Base-by-base conservation (phyloP, 1,140 invertebrate genomes). In the Amyelois transitella region DNA sequence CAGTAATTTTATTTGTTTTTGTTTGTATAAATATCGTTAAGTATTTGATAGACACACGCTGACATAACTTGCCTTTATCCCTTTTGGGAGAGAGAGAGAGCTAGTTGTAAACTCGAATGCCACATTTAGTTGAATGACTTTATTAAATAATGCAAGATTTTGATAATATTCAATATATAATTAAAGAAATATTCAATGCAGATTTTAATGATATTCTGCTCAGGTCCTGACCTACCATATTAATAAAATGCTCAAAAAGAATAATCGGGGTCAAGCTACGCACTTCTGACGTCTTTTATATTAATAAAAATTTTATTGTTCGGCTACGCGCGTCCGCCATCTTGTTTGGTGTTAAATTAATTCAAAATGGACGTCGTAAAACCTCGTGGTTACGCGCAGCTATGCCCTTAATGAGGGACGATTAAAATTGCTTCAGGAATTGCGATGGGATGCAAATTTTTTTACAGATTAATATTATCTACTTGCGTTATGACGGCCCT, bases 281-380 rank as follows among this genome's bases (percentile, higher is more conserved):
- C 63, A 55, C 51, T 58, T 66, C 58, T 50, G 57, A 72, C 69
- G 75, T 74, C 66, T 64, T 69, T 65, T 71, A 72, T 64, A 77
- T 79, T 75, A 74, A 81, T 79, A 79, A 77, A 74, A 72, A 56
- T 76, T 79, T 77, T 82, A 82, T 76, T 72, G 65, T 75, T 65
- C 68, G 45, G 55, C 59, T 44, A 63, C 55, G 60, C 53, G 50
- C 44, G 58, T 53, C 61, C 58, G 77, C 80, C 79, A 82, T 82
- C 77, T 85, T 81, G 79, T 85, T 76, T 82, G 73, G 71, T 63
- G 76, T 64, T 64, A 69, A 82, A 83, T 81, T 81, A 81, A 86
- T 81, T 81, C 77, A 82, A 83, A 77, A 86, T 83, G 82, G 77
- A 77, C 48, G 54, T 53, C 72, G 58, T 76, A 72, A 79, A 81